Evolutionary conservation across 2,113 vertebrate genomes (phyloP), one percentile per base, ranked within the genome.

Genomic region (Cephalopterus ornatus): DNA sequence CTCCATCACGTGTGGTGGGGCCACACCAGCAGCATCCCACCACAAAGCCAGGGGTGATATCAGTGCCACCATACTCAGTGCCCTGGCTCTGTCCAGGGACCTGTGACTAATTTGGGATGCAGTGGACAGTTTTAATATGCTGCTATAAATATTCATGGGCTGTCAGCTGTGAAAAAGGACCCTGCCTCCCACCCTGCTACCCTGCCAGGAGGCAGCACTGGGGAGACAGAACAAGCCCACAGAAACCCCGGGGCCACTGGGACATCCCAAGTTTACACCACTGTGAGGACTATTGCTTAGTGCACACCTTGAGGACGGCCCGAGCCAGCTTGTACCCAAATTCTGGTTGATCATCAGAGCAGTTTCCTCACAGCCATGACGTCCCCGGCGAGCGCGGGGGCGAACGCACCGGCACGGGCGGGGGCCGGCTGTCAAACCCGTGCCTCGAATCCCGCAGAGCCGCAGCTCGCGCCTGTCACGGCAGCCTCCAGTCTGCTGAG

Each of bases 91-190:
- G 33, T 61, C 65, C 91, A 65, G 63, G 24, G 86, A 76, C 39
- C 71, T 7, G 0, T 17, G 63, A 92, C 67, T 97, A 88, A 97
- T 97, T 89, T 61, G 95, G 76, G 85, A 97, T 88, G 85, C 28
- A 30, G 80, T 35, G 72, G 92, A 86, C 95, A 52, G 94, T 93
- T 96, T 95, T 96, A 97, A 96, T 88, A 49, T 3, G 33, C 91
- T 77, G 50, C 72, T 89, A 96, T 97, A 93, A 97, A 97, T 97
- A 97, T 92, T 95, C 55, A 97, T 80, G 37, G 85, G 1, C 90
- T 97, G 95, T 88, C 96, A 97, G 90, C 67, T 30, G 12, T 95
- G 94, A 95, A 92, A 85, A 97, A 97, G 67, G 68, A 95, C 63
- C 56, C 83, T 70, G 72, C 74, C 55, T 88, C 74, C 14, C 20